Evolutionary conservation across 1,140 invertebrate genomes (phyloP).

Genomic region (Saccostrea echinata): DNA sequence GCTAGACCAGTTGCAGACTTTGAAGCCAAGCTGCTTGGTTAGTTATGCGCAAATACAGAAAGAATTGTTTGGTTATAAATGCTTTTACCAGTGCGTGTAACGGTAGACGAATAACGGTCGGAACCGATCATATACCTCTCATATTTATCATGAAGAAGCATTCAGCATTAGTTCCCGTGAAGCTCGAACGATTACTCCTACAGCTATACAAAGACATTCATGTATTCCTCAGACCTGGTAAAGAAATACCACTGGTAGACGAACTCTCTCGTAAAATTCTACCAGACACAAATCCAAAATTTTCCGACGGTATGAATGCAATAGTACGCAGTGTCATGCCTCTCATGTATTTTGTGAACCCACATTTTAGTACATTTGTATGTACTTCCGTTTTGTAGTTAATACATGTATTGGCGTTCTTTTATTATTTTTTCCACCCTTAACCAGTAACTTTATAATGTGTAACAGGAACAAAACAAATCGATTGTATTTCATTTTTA

Average conservation of each 20-base stretch:
- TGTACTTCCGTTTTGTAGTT: no score
- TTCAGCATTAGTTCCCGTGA: constrained; percentile 45
- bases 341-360: no score
- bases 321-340: constrained; percentile 30
- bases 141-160: constrained; percentile 69
- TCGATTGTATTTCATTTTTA: no score
- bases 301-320: constrained; percentile 33
- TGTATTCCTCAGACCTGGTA: constrained; percentile 58
- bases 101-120: constrained; percentile 60
- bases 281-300: constrained; percentile 15
- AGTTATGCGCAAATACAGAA: constrained; percentile 78
- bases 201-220: constrained; percentile 64
- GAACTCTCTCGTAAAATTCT: constrained; percentile 50
- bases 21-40: constrained; percentile 74
- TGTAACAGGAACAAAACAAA: no score
- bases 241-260: constrained; percentile 59
- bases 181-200: constrained; percentile 62
- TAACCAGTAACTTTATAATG: no score
- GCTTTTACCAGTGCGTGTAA: constrained; percentile 81
- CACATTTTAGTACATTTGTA: no score
- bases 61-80: constrained; percentile 80
- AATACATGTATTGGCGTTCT: no score
- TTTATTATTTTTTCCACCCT: no score
- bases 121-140: constrained; percentile 57
- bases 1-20: constrained; percentile 77